Evolutionary conservation across 2,888 invertebrate genomes (phyloP).

Genomic region (Drosophila prolongata): DNA sequence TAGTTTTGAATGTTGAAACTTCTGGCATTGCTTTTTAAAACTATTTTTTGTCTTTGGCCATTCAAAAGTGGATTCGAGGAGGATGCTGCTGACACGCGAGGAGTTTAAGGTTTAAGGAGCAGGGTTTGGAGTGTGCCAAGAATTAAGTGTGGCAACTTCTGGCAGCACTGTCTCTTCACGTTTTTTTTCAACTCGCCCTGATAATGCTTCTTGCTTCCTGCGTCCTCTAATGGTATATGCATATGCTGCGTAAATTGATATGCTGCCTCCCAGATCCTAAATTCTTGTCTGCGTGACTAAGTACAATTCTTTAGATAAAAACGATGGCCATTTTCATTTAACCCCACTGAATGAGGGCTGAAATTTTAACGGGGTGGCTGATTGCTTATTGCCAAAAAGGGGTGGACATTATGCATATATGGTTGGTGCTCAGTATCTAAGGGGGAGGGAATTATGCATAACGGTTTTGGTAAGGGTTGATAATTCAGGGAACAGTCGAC

Average conservation of each 20-base stretch:
- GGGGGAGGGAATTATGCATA: conserved; percentile 40
- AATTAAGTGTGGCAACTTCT: conserved; percentile 47
- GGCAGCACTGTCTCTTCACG: too few relatives aligned
- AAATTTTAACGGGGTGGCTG: conserved; percentile 68
- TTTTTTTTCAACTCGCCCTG: too few relatives aligned
- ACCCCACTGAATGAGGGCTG: conserved; percentile 61
- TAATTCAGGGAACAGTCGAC: conserved; percentile 1
- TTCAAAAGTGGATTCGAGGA: conserved; percentile 26
- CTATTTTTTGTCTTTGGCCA: conserved; percentile 58
- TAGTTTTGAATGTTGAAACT: conserved; percentile 45
- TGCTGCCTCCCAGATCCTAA: conserved; percentile 45
- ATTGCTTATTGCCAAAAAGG: conserved; percentile 40
- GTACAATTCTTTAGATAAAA: conserved; percentile 44
- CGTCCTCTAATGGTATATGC: conserved; percentile 71
- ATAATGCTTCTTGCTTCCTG: conserved; percentile 27
- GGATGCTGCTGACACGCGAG: conserved; percentile 71
- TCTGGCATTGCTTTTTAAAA: conserved; percentile 34
- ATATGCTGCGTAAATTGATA: conserved; percentile 78
- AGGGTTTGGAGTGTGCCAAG: conserved; percentile 27
- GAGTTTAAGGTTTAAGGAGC: conserved; percentile 35
- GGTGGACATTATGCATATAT: conserved; percentile 67
- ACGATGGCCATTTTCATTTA: conserved; percentile 74
- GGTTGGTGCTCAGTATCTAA: conserved; percentile 11
- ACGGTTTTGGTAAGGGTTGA: conserved; percentile 56
- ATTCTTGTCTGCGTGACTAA: conserved; percentile 38